Conservation (phyloP, 2,888 invertebrate genomes). For the Aphidius colemani region DNA sequence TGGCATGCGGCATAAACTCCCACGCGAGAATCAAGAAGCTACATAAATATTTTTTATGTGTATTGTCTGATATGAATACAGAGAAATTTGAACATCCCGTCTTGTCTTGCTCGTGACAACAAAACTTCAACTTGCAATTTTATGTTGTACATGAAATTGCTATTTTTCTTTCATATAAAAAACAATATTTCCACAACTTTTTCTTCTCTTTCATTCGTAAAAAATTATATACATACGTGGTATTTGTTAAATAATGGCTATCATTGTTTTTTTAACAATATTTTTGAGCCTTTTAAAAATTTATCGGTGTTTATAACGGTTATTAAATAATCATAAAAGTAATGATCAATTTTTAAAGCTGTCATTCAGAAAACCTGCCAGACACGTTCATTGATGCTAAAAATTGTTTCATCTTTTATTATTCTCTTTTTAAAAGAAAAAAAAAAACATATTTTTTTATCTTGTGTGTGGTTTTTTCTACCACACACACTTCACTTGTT, state of each 20-base stretch:
- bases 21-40: constrained; percentile 34
- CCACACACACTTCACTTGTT: constrained; percentile 17
- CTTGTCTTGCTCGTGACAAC: constrained; percentile 1
- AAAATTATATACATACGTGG: too few relatives aligned
- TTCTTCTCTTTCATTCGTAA: too few relatives aligned
- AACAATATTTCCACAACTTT: too few relatives aligned
- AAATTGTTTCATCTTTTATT: background rate
- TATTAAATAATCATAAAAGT: too few relatives aligned
- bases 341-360: background rate
- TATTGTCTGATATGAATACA: too few relatives aligned
- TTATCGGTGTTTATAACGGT: too few relatives aligned
- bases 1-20: constrained; percentile 42
- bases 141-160: background rate
- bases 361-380: constrained; percentile 6
- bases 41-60: background rate
- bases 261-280: too few relatives aligned
- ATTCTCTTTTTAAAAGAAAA: background rate
- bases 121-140: background rate
- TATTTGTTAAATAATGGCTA: too few relatives aligned
- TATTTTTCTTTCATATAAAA: too few relatives aligned
- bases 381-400: constrained; percentile 2
- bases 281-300: too few relatives aligned
- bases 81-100: background rate
- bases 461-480: constrained; percentile 22
- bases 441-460: constrained; percentile 16